These are phyloP conservation scores for Poecile atricapillus DNA, from an alignment of 2,113 vertebrate species.

Conservation along the genomic window DNA sequence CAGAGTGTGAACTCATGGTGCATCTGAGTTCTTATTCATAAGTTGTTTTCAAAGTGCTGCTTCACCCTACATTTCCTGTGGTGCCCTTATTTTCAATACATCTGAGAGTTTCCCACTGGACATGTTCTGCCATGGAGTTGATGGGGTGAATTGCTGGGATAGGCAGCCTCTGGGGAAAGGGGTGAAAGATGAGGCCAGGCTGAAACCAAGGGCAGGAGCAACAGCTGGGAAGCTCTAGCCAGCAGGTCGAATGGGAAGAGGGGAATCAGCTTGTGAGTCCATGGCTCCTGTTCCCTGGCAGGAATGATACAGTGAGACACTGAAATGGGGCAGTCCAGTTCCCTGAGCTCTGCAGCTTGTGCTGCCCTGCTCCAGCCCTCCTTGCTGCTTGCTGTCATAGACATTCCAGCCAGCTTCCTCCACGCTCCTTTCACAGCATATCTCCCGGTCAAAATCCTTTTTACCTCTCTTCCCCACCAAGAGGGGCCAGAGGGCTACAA, in stretches of 20 bases:
- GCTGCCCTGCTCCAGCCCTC: not conserved
- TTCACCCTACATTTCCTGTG: not conserved
- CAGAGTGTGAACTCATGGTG: not conserved
- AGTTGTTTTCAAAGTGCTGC: not conserved
- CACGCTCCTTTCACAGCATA: fast-evolving
- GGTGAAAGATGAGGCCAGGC: not conserved
- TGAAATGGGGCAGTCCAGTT: not conserved
- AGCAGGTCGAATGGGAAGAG: not conserved
- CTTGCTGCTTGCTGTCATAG: not conserved
- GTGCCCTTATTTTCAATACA: not conserved
- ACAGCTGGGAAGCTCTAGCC: not conserved
- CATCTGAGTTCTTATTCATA: not conserved
- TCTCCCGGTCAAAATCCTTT: not conserved
- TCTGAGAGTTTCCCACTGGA: not conserved
- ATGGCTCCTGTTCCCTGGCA: not conserved
- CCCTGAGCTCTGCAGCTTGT: not conserved
- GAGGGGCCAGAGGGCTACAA: not conserved
- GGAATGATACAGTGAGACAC: not conserved
- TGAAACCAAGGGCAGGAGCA: not conserved
- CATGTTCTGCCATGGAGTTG: not conserved
- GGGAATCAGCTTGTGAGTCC: not conserved
- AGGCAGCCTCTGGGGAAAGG: not conserved
- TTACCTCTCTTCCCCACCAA: not conserved
- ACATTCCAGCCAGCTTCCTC: not conserved
- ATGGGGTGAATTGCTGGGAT: not conserved